These are phyloP conservation scores for Ochropleura leucogaster DNA, from an alignment of 2,888 invertebrate species.

Conservation along the genomic window DNA sequence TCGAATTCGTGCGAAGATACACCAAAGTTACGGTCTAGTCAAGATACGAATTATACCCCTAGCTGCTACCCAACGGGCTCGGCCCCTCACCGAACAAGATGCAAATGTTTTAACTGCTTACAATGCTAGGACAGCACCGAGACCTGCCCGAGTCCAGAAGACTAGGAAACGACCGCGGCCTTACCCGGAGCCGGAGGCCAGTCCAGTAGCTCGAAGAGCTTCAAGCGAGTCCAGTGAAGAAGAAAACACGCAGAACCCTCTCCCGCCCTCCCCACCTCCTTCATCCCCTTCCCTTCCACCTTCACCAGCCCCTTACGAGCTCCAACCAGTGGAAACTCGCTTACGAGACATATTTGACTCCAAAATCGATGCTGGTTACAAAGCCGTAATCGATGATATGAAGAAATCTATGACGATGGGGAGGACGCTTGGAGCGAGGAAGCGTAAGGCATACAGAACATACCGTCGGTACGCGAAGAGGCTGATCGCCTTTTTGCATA, in stretches of 20 bases:
- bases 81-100: conserved; percentile 88
- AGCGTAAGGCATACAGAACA: conserved; percentile 87
- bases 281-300: conserved; percentile 87
- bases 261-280: conserved; percentile 86
- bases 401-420: conserved; percentile 90
- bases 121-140: conserved; percentile 87
- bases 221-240: conserved; percentile 89
- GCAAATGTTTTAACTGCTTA: conserved; percentile 89
- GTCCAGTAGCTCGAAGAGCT: conserved; percentile 79
- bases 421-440: conserved; percentile 84
- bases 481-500: conserved; percentile 86
- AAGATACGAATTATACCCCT: conserved; percentile 89
- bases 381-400: conserved; percentile 90
- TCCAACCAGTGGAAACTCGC: conserved; percentile 86
- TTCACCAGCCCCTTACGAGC: conserved; percentile 86
- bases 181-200: conserved; percentile 81
- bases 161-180: conserved; percentile 82
- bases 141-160: conserved; percentile 83
- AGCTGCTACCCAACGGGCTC: conserved; percentile 85
- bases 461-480: conserved; percentile 88
- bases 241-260: conserved; percentile 83
- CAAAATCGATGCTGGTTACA: conserved; percentile 89
- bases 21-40: conserved; percentile 88
- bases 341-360: conserved; percentile 88
- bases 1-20: conserved; percentile 86